These are phyloP conservation scores for Phymanthus crucifer DNA, from an alignment of 92 coral and sea anemone species.

Conservation along the genomic window DNA sequence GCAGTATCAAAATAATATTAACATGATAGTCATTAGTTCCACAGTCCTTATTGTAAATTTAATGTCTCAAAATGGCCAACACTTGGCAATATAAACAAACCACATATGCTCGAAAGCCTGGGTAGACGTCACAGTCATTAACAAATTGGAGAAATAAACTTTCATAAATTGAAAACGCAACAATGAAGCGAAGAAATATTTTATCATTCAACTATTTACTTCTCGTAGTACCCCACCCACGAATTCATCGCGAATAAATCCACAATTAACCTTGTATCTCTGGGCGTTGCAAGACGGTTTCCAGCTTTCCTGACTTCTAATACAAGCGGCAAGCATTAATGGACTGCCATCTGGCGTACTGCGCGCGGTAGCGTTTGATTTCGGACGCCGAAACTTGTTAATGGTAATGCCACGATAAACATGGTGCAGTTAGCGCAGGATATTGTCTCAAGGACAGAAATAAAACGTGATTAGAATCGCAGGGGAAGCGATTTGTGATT, in stretches of 20 bases:
- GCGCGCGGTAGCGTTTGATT: background rate
- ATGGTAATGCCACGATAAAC: background rate
- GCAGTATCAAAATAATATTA: too few relatives aligned
- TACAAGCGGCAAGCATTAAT: background rate
- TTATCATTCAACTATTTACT: too few relatives aligned
- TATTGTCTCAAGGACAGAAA: background rate
- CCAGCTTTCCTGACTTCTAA: background rate
- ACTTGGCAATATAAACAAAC: too few relatives aligned
- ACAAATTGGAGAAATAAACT: too few relatives aligned
- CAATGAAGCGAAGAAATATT: too few relatives aligned
- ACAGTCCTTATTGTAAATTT: too few relatives aligned
- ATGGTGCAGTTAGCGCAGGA: background rate
- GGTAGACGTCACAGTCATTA: too few relatives aligned
- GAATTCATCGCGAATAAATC: too few relatives aligned
- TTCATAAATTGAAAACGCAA: too few relatives aligned
- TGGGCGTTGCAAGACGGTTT: background rate
- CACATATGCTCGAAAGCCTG: too few relatives aligned
- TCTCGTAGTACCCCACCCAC: background rate
- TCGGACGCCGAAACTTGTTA: background rate
- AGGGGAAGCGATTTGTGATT: background rate
- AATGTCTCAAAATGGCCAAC: too few relatives aligned
- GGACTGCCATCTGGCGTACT: background rate
- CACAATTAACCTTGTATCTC: background rate
- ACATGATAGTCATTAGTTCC: too few relatives aligned
- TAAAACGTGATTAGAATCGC: background rate